These are phyloP conservation scores for Tolmerus cingulatus DNA, from an alignment of 2,888 invertebrate species.

Conservation along the genomic window DNA sequence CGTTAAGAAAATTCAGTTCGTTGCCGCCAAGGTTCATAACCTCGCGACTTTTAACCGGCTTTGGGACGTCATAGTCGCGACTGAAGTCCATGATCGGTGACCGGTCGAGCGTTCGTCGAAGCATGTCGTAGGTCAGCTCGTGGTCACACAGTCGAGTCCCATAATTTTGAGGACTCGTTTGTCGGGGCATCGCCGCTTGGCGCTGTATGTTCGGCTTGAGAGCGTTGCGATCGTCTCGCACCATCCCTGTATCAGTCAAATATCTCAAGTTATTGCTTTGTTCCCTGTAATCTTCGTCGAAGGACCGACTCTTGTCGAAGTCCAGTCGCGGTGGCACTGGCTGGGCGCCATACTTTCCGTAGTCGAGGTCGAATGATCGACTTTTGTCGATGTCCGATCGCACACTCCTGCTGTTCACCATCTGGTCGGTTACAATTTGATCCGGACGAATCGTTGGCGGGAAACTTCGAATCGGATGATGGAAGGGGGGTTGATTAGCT, in stretches of 20 bases:
- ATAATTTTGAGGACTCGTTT: constrained; percentile 61
- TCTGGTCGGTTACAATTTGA: constrained; percentile 48
- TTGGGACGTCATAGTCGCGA: constrained; percentile 58
- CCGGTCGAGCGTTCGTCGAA: constrained; percentile 58
- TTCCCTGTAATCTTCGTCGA: constrained; percentile 62
- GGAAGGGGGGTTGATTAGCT: constrained; percentile 42
- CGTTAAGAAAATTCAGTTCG: constrained; percentile 61
- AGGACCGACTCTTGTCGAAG: constrained; percentile 62
- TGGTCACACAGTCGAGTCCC: constrained; percentile 62
- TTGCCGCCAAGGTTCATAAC: constrained; percentile 60
- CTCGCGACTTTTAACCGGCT: constrained; percentile 56
- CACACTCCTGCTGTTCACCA: neutral
- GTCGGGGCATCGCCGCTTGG: constrained; percentile 49
- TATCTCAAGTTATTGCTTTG: constrained; percentile 55
- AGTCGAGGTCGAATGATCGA: constrained; percentile 62
- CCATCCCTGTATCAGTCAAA: constrained; percentile 51
- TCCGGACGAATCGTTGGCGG: constrained; percentile 57
- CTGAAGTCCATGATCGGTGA: constrained; percentile 62
- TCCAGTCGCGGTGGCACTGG: constrained; percentile 57
- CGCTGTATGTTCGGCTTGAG: constrained; percentile 31
- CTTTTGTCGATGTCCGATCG: constrained; percentile 59
- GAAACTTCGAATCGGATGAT: constrained; percentile 51
- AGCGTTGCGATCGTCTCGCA: constrained; percentile 26
- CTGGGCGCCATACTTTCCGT: constrained; percentile 55
- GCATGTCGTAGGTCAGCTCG: constrained; percentile 61